Evolutionary conservation across 2,113 vertebrate species (phyloP).

Genomic region (Ictalurus punctatus): DNA sequence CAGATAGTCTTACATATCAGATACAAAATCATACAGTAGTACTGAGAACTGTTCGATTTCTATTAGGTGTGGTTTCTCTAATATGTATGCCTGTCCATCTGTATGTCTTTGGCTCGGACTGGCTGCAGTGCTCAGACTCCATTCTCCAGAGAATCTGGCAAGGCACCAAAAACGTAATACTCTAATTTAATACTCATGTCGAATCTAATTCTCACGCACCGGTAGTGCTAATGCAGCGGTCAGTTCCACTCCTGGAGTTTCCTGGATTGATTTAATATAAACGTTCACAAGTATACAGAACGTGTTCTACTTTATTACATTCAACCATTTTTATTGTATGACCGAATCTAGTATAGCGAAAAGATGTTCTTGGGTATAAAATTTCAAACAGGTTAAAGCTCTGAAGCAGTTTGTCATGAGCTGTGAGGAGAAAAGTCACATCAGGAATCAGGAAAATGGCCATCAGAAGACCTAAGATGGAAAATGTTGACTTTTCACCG

Average conservation of each 20-base stretch:
- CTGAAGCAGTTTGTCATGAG: neutral
- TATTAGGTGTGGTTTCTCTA: neutral
- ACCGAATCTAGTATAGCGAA: neutral
- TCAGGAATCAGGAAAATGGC: neutral
- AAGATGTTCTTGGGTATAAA: neutral
- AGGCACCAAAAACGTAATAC: neutral
- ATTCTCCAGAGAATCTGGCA: slow-evolving; percentile 27
- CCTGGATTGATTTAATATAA: neutral
- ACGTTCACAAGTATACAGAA: neutral
- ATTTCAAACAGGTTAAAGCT: neutral
- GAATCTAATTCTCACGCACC: neutral
- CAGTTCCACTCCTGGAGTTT: neutral
- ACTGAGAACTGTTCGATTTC: neutral
- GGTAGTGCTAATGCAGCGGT: slow-evolving; percentile 2
- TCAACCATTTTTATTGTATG: neutral
- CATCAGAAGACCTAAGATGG: neutral
- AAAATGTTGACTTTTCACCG: neutral
- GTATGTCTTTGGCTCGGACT: neutral
- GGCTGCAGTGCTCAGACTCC: neutral
- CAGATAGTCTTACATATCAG: neutral
- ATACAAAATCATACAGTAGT: neutral
- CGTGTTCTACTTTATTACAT: neutral
- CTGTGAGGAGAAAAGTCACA: neutral
- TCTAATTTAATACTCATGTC: neutral
- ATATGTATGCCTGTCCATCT: neutral